Conservation (phyloP, 2,113 vertebrate genomes). For the Brienomyrus longianalis region DNA sequence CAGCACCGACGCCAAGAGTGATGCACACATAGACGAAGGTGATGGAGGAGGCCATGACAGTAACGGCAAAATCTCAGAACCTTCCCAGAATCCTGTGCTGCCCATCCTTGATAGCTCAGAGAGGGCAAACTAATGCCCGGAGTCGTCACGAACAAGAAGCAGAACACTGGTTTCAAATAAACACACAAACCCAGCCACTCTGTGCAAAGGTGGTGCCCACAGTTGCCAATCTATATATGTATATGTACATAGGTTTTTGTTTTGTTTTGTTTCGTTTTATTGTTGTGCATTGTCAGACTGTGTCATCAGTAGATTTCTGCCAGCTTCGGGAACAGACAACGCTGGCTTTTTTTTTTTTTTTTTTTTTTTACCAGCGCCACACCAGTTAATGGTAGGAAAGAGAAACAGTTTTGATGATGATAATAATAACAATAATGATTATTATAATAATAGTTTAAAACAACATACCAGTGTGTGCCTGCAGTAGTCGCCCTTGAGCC, state of each 20-base stretch:
- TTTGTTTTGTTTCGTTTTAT: slow-evolving; percentile 62
- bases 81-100: slow-evolving; percentile 60
- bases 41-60: slow-evolving; percentile 59
- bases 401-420: slow-evolving; percentile 32
- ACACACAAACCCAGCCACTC: slow-evolving; percentile 61
- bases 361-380: slow-evolving; percentile 69
- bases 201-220: slow-evolving; percentile 70
- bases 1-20: slow-evolving; percentile 57
- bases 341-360: slow-evolving; percentile 41
- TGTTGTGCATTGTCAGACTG: slow-evolving; percentile 89
- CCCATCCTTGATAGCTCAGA: slow-evolving; percentile 61
- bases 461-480: slow-evolving; percentile 99
- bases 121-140: slow-evolving; percentile 80
- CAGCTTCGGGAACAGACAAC: slow-evolving; percentile 64
- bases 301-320: slow-evolving; percentile 80
- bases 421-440: slow-evolving; percentile 35
- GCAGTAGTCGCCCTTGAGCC: slow-evolving; percentile 83
- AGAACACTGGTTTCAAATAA: slow-evolving; percentile 38
- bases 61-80: slow-evolving; percentile 67
- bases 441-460: slow-evolving; percentile 39
- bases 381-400: slow-evolving; percentile 78
- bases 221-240: slow-evolving; percentile 94
- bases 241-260: slow-evolving; percentile 32
- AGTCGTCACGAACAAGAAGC: slow-evolving; percentile 48
- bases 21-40: slow-evolving; percentile 58